A percentile compares a stretch with the other conserved stretches of the same genome.
Evolutionary conservation across 2,888 invertebrate species (phyloP).

Genomic region (Tenthredo scrophulariae): DNA sequence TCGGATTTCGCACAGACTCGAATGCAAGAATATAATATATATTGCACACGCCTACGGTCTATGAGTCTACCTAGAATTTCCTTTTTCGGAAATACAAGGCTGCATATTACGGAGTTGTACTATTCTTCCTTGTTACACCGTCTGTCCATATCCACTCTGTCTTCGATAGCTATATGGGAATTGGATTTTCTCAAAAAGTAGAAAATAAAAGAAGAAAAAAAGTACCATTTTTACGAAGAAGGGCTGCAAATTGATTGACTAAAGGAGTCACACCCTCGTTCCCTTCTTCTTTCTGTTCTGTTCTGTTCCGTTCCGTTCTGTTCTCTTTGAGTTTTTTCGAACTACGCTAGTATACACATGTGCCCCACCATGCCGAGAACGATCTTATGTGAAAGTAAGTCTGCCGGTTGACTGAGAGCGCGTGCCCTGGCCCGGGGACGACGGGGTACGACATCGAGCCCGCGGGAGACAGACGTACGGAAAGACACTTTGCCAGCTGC

Average conservation of each 20-base stretch:
- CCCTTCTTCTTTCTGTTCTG: neutral
- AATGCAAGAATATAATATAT: neutral
- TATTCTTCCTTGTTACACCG: neutral
- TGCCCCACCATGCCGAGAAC: constrained; percentile 64
- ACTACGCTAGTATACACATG: constrained; percentile 42
- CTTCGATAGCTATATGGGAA: neutral
- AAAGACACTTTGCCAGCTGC: constrained; percentile 67
- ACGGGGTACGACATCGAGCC: constrained; percentile 59
- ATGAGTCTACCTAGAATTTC: neutral
- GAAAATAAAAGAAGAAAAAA: neutral
- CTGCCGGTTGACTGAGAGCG: constrained; percentile 68
- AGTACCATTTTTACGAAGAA: neutral
- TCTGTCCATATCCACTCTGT: neutral
- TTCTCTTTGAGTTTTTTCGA: neutral
- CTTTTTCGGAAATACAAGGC: constrained; percentile 29
- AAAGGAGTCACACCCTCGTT: neutral
- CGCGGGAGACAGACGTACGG: constrained; percentile 58
- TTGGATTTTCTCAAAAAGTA: neutral
- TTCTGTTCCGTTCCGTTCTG: neutral
- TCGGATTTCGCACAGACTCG: neutral
- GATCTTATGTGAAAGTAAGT: constrained; percentile 66
- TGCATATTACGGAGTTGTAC: neutral
- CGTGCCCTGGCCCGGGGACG: constrained; percentile 66
- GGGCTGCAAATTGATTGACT: neutral
- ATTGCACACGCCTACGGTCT: constrained; percentile 9